Evolutionary conservation across 1,140 invertebrate species (phyloP).

Genomic region (Drosophila azteca): DNA sequence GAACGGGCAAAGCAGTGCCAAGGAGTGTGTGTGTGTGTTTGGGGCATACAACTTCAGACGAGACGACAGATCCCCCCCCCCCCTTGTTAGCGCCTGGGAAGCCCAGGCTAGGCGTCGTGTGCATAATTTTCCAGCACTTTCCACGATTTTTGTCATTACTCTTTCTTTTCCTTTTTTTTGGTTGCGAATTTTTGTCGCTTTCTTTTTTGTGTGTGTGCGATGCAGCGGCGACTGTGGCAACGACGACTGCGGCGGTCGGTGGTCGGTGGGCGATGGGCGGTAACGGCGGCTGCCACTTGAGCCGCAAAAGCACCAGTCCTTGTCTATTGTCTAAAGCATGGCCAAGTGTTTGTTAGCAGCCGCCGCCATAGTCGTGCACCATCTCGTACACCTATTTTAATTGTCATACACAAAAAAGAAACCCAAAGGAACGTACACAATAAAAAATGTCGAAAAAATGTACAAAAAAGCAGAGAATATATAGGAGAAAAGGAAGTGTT

Average conservation of each 20-base stretch:
- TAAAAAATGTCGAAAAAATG: conserved; percentile 56
- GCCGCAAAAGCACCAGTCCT: conserved; percentile 75
- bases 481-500: conserved; percentile 24
- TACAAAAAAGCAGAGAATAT: conserved; percentile 44
- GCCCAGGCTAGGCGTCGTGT: conserved; percentile 54
- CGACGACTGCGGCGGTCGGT: conserved; percentile 4
- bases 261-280: neutral
- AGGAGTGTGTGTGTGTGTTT: conserved; percentile 19
- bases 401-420: conserved; percentile 70
- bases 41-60: conserved; percentile 57
- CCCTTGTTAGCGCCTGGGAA: conserved; percentile 40
- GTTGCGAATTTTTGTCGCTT: conserved; percentile 28
- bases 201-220: conserved; percentile 19
- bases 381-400: conserved; percentile 80
- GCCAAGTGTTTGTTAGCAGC: conserved; percentile 80
- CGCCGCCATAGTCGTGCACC: conserved; percentile 51
- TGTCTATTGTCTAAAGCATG: conserved; percentile 81
- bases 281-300: conserved; percentile 72
- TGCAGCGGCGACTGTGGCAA: conserved; percentile 35
- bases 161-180: conserved; percentile 64
- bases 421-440: neutral
- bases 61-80: conserved; percentile 53
- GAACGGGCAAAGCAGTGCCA: neutral
- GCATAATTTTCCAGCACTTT: conserved; percentile 80
- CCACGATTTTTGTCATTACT: conserved; percentile 80